Evolutionary conservation across 2,797 vertebrate species (phyloP).

Genomic region (Borostomias antarcticus): DNA sequence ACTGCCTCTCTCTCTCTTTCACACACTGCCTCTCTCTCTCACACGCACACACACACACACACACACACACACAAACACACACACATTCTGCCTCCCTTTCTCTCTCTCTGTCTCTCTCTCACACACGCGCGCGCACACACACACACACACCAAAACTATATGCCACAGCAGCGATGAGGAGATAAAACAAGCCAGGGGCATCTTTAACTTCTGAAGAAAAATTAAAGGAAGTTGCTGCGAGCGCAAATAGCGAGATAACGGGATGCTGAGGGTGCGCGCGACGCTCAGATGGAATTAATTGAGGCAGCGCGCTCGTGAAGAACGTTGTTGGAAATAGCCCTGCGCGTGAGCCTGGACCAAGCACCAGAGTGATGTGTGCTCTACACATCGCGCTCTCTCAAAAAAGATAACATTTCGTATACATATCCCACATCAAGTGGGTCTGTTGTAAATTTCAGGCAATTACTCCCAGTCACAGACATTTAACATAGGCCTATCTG

Average conservation of each 20-base stretch:
- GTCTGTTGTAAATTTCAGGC: too few relatives aligned
- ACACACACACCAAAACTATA: conserved; percentile 48
- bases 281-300: conserved; percentile 44
- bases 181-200: conserved; percentile 68
- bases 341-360: not conserved
- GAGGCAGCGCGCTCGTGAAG: conserved; percentile 26
- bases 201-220: conserved; percentile 74
- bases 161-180: conserved; percentile 64
- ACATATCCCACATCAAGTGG: too few relatives aligned
- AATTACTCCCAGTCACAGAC: too few relatives aligned
- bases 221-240: conserved; percentile 70
- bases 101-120: not conserved
- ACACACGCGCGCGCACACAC: not conserved
- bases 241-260: conserved; percentile 71
- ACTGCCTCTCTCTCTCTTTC: not conserved
- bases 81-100: not conserved
- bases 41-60: not conserved
- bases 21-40: not conserved
- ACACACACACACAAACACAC: conserved; percentile 36
- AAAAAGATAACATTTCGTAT: not conserved
- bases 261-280: conserved; percentile 41
- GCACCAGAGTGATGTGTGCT: not conserved
- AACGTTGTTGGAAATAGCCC: not conserved
- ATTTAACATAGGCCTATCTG: too few relatives aligned
- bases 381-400: not conserved